Evolutionary conservation across 2,888 invertebrate species (phyloP).

Genomic region (Platycheirus rosarum): DNA sequence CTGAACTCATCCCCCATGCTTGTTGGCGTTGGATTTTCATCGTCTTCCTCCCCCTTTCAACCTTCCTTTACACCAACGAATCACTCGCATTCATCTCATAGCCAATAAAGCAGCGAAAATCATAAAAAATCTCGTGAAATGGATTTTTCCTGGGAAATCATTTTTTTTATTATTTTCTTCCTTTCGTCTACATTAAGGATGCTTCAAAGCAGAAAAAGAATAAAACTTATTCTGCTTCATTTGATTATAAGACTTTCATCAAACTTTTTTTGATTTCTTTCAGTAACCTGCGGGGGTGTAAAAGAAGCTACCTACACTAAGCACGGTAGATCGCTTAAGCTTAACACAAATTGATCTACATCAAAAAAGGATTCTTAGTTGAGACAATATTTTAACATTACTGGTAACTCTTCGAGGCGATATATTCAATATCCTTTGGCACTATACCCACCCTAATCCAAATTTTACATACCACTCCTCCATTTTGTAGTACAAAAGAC

Average conservation of each 20-base stretch:
- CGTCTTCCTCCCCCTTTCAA: not conserved
- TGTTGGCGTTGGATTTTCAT: constrained; percentile 19
- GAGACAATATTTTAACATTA: constrained; percentile 16
- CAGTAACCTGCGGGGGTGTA: constrained; percentile 3
- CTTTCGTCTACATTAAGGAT: constrained; percentile 20
- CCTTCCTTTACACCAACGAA: constrained; percentile 44
- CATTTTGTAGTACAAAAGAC: too few relatives aligned
- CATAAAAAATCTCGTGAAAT: constrained; percentile 62
- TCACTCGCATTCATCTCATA: too few relatives aligned
- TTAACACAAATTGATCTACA: constrained; percentile 11
- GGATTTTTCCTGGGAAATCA: constrained; percentile 47
- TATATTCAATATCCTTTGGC: constrained; percentile 27
- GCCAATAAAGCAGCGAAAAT: constrained; percentile 67
- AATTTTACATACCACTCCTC: too few relatives aligned
- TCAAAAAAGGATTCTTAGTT: constrained; percentile 7
- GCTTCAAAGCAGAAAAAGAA: constrained; percentile 2
- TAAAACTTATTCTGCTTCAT: constrained; percentile 49
- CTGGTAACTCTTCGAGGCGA: constrained; percentile 5
- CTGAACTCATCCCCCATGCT: constrained; percentile 55
- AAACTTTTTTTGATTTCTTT: constrained; percentile 37
- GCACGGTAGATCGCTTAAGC: not conserved
- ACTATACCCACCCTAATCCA: too few relatives aligned
- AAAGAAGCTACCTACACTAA: constrained; percentile 5
- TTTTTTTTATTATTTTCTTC: constrained; percentile 4
- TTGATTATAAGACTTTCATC: constrained; percentile 66